Evolutionary conservation across 2,888 invertebrate genomes (phyloP), one percentile per base, ranked within the genome.

Genomic region (Conistra vaccinii): DNA sequence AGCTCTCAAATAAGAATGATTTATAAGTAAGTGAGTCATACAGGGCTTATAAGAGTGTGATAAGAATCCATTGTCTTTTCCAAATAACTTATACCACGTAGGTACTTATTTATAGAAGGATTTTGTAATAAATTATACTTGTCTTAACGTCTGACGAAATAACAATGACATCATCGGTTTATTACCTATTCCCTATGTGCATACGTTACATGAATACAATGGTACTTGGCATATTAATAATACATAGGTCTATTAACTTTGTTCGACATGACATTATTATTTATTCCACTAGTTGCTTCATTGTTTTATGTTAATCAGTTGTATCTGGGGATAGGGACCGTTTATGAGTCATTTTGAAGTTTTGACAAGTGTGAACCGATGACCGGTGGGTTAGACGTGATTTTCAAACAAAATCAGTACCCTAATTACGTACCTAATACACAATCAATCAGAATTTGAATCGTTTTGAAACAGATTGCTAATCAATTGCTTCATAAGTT

Each of bases 121-220:
- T 65, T 72, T 72, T 73, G 39, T 55, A 65, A 60, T 39, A 17
- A 32, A 26, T 55, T 63, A 35, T 23, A 7, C 7, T 23, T n/a
- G n/a, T n/a, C n/a, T n/a, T 23, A 60, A 65, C 14, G 10, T 60
- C 32, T 73, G 66, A 66, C 74, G 80, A 73, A 55, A 80, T 14
- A 35, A 61, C 32, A 73, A 48, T 61, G 73, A 53, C 55, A 3
- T 61, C 61, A 73, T 1, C 17, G 9, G 65, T 66, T 62, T 62
- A 66, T 63, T 45, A 45, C 39, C 55, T 14, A 42, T 74, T 51
- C 39, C 35, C 42, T 35, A 23, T 51, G 42, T 45, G 35, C 14
- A 53, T 53, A 63, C 12, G 55, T 62, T 67, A 62, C 57, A 32
- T 81, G 67, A 74, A 78, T 32, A 81, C 62, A 78, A 68, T 78